Evolutionary conservation across 2,797 vertebrate species (phyloP), one percentile per base, ranked within the genome.

Genomic region (Ceryle rudis): DNA sequence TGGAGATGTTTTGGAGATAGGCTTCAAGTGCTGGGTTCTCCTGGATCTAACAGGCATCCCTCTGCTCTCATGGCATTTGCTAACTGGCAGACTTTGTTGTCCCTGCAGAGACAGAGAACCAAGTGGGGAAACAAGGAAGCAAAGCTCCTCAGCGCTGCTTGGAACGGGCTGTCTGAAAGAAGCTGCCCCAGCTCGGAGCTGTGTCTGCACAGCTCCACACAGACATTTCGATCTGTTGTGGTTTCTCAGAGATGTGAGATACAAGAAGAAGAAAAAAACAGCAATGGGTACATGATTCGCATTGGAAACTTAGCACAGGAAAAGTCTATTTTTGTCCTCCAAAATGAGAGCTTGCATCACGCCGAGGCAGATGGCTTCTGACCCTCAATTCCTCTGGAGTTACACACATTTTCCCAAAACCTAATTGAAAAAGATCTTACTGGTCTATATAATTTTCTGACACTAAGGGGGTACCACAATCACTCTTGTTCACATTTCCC

Each of bases 51-150:
- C 4, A 11, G 46, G 55, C 58, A 23, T 11, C 81, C 39, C 29
- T 35, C 78, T 41, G 78, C 74, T 26, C 2, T 2, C 0, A 2
- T 4, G 35, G 61, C 67, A 4, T 14, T 42, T 22, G 19, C 49
- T 11, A 35, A 25, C 57, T 3, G 20, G 29, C 55, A 64, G 73
- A 13, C 21, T 11, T 18, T 29, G 35, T 5, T 37, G 44, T 33
- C 52, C 75, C 91, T 67, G 71, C 62, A 66, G 60, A 71, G 66
- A 17, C n/a, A 23, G n/a, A 29, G 62, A 10, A 69, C n/a, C 93
- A 25, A 0, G 0, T 5, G 13, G 16, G n/a, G 82, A 28, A 60
- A 54, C 4, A 2, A 31, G 26, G 23, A 5, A 70, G 69, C 42
- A 35, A 54, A 86, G 81, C 77, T 69, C 65, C 12, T 4, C 2